Percentiles rank a stretch among this genome's conserved stretches.
phyloP scores from a whole-genome alignment of 2,888 invertebrate genomes.

The Blera fallax region DNA sequence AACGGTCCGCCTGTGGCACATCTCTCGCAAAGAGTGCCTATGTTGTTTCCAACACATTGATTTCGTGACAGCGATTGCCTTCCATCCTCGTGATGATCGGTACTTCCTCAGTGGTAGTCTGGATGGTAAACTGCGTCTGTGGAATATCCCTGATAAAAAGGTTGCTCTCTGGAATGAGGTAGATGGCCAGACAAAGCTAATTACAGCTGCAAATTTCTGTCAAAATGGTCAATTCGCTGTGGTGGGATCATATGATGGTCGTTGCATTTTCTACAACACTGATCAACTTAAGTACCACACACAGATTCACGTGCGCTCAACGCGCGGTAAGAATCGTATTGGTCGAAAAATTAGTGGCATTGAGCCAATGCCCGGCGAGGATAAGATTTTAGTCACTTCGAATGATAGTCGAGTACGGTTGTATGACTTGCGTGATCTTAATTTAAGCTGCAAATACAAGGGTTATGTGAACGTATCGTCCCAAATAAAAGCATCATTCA shows the following conservation, averaged over 20 bases:
- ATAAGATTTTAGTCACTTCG: conserved; percentile 97
- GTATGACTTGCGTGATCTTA: conserved; percentile 97
- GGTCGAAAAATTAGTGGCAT: conserved; percentile 98
- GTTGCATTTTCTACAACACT: conserved; percentile 98
- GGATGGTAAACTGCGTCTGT: conserved; percentile 98
- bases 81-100: conserved; percentile 95
- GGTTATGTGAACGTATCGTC: conserved; percentile 96
- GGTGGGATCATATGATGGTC: conserved; percentile 98
- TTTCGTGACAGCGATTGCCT: conserved; percentile 99
- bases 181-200: conserved; percentile 95
- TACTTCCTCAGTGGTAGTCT: conserved; percentile 98
- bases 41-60: conserved; percentile 99
- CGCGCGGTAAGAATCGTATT: conserved; percentile 96
- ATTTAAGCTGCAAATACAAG: conserved; percentile 97
- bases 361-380: conserved; percentile 97
- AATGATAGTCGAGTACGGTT: conserved; percentile 98
- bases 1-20: conserved; percentile 98
- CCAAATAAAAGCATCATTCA: conserved; percentile 98
- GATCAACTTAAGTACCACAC: conserved; percentile 99
- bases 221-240: conserved; percentile 99
- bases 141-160: conserved; percentile 99
- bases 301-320: conserved; percentile 97
- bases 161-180: conserved; percentile 99
- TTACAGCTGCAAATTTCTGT: conserved; percentile 98
- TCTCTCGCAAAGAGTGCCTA: conserved; percentile 97